These are phyloP conservation scores for Chelonoidis abingdonii DNA, from an alignment of 2,113 vertebrate species.

Conservation along the genomic window DNA sequence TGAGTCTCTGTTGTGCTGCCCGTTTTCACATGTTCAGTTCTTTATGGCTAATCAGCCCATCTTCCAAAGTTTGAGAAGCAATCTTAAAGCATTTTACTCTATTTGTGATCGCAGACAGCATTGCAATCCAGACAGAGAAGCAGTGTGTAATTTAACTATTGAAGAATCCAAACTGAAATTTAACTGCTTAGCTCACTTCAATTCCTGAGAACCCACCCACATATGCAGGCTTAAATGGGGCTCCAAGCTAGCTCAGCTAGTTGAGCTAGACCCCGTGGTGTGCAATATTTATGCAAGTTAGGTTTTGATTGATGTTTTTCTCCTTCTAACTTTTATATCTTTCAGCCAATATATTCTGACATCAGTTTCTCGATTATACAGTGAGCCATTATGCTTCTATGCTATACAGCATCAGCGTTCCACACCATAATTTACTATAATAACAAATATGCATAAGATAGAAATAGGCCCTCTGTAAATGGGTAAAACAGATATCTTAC, in stretches of 20 bases:
- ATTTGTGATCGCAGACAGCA: not conserved
- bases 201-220: not conserved
- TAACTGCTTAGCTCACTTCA: conserved; percentile 10
- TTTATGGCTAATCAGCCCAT: conserved; percentile 49
- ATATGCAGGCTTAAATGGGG: accelerated
- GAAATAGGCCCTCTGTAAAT: not conserved
- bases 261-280: conserved; percentile 1
- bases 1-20: conserved; percentile 4
- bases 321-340: not conserved
- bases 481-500: accelerated
- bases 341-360: accelerated
- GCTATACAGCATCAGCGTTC: not conserved
- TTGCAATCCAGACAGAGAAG: conserved; percentile 7
- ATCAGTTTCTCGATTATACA: not conserved
- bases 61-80: conserved; percentile 44
- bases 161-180: conserved; percentile 20
- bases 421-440: not conserved
- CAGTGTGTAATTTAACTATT: not conserved
- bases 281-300: not conserved
- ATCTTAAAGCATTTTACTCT: conserved; percentile 49
- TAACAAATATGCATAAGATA: not conserved
- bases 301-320: not conserved
- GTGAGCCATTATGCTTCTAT: not conserved
- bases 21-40: conserved; percentile 47
- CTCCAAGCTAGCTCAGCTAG: not conserved